A percentile compares a stretch with the other conserved stretches of the same genome.
Evolutionary conservation across 1,140 invertebrate species (phyloP).

Genomic region (Tetramorium simillimum): DNA sequence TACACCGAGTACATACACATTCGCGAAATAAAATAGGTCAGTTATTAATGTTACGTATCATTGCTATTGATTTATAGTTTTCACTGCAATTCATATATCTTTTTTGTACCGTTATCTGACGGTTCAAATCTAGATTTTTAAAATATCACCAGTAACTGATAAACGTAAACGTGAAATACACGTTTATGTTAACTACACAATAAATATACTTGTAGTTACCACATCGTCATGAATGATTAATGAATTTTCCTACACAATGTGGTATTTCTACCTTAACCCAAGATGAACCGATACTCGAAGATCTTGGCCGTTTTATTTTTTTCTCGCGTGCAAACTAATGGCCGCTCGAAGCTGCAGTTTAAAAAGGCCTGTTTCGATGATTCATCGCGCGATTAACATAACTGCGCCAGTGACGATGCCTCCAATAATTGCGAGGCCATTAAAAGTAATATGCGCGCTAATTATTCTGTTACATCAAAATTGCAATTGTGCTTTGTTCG

Average conservation of each 20-base stretch:
- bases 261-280: constrained; percentile 25
- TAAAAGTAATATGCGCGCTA: background rate
- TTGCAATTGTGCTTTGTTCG: background rate
- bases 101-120: background rate
- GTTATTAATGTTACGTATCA: constrained; percentile 20
- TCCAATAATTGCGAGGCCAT: background rate
- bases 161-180: background rate
- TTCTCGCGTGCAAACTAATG: constrained; percentile 1
- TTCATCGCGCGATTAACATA: constrained; percentile 19
- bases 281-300: constrained; percentile 26
- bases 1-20: background rate
- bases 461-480: background rate
- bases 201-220: constrained; percentile 19
- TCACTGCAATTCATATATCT: background rate
- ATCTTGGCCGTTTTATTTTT: constrained; percentile 8
- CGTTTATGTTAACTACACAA: constrained; percentile 28
- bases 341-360: background rate
- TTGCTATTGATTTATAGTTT: background rate
- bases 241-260: constrained; percentile 30
- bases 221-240: constrained; percentile 42
- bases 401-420: background rate
- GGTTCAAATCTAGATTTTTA: background rate
- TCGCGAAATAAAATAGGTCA: background rate
- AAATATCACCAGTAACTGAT: background rate
- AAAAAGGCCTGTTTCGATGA: constrained; percentile 31